phyloP scores from a whole-genome alignment of 2,888 invertebrate species.

The Lingula anatina region DNA sequence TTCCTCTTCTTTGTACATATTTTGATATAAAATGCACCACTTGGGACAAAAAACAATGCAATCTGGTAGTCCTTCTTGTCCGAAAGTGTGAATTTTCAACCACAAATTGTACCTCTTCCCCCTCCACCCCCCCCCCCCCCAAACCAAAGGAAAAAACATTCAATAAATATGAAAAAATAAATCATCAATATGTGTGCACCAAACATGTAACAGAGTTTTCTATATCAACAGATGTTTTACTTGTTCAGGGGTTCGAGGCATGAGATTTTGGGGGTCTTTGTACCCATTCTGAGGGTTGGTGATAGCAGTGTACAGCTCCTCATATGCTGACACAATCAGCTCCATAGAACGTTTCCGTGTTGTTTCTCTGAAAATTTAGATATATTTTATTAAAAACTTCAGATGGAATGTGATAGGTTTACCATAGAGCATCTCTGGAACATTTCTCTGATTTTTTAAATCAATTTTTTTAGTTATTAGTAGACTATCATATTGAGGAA shows the following conservation, averaged over 20 bases:
- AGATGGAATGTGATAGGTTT: too few relatives aligned
- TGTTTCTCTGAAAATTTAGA: slow-evolving; percentile 39
- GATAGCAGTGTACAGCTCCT: slow-evolving; percentile 76
- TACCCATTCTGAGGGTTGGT: slow-evolving; percentile 74
- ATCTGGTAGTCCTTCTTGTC: too few relatives aligned
- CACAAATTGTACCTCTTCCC: too few relatives aligned
- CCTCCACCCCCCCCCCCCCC: too few relatives aligned
- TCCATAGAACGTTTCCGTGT: slow-evolving; percentile 74
- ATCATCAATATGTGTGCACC: too few relatives aligned
- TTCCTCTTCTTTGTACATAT: too few relatives aligned
- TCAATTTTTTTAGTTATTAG: background rate
- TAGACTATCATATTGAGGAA: background rate
- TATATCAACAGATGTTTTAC: slow-evolving; percentile 41
- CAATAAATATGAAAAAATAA: too few relatives aligned
- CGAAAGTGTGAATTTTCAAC: too few relatives aligned
- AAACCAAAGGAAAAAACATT: too few relatives aligned
- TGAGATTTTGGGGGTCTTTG: slow-evolving; percentile 66
- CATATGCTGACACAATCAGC: slow-evolving; percentile 82
- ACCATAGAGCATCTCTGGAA: background rate
- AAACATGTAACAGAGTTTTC: background rate
- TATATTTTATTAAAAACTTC: background rate
- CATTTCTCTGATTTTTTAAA: too few relatives aligned
- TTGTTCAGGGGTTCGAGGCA: slow-evolving; percentile 70
- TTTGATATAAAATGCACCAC: too few relatives aligned
- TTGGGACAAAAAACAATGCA: too few relatives aligned